A percentile compares a stretch with the other conserved stretches of the same genome.
phyloP scores from a whole-genome alignment of 2,888 invertebrate species.

The Hyles lineata region DNA sequence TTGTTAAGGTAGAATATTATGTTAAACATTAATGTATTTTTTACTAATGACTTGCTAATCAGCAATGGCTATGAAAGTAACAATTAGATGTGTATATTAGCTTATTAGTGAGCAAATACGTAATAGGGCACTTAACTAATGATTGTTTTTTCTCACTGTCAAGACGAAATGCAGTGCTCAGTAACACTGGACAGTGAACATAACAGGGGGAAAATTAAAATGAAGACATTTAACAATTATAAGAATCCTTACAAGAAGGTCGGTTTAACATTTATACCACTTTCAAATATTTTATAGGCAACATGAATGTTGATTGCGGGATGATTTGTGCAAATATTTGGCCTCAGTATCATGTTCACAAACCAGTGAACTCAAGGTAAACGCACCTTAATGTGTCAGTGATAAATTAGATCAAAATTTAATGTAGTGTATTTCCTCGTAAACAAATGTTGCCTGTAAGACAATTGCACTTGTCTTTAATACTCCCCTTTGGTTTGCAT shows the following conservation, averaged over 20 bases:
- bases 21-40: slow-evolving; percentile 17
- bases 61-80: slow-evolving; percentile 11
- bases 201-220: slow-evolving; percentile 75
- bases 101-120: slow-evolving; percentile 39
- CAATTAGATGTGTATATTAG: slow-evolving; percentile 25
- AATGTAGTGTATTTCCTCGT: slow-evolving; percentile 36
- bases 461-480: slow-evolving; percentile 57
- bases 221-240: slow-evolving; percentile 78
- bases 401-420: slow-evolving; percentile 21
- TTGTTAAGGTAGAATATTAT: neutral
- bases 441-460: slow-evolving; percentile 69
- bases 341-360: slow-evolving; percentile 30
- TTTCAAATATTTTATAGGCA: slow-evolving; percentile 61
- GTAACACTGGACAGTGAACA: slow-evolving; percentile 74
- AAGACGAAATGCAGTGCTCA: slow-evolving; percentile 83
- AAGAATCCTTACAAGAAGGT: slow-evolving; percentile 81
- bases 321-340: slow-evolving; percentile 35
- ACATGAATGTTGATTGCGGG: slow-evolving; percentile 46
- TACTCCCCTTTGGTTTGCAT: slow-evolving; percentile 63
- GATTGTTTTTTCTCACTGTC: slow-evolving; percentile 68
- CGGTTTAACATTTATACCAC: slow-evolving; percentile 59
- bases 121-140: slow-evolving; percentile 45
- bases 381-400: slow-evolving; percentile 14
- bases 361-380: slow-evolving; percentile 17
- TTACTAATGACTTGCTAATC: slow-evolving; percentile 19